phyloP scores from a whole-genome alignment of 2,113 vertebrate species.

The Phalacrocorax carbo region DNA sequence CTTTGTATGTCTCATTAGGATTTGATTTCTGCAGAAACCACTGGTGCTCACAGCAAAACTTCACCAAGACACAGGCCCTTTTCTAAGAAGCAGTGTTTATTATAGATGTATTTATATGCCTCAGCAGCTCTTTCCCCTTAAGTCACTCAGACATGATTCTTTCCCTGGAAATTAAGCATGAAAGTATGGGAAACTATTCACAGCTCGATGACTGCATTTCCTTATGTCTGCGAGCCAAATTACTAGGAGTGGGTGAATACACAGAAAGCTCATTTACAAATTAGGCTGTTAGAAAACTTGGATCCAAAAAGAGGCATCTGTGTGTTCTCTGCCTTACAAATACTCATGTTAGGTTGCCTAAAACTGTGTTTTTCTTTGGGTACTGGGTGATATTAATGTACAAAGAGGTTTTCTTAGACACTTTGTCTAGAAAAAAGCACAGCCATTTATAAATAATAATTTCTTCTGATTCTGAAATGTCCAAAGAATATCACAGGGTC shows the following conservation, averaged over 20 bases:
- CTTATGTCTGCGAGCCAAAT: constrained; percentile 5
- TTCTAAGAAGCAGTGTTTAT: background rate
- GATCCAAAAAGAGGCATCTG: background rate
- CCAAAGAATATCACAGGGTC: background rate
- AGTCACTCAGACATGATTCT: background rate
- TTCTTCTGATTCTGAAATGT: background rate
- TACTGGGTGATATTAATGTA: background rate
- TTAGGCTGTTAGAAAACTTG: constrained; percentile 27
- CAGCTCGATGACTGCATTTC: constrained; percentile 20
- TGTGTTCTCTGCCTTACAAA: background rate
- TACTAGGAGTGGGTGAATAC: constrained; percentile 9
- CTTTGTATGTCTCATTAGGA: background rate
- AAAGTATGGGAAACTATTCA: background rate
- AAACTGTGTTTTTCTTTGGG: background rate
- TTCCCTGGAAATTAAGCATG: background rate
- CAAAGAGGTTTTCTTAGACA: background rate
- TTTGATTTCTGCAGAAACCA: background rate
- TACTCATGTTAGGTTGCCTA: background rate
- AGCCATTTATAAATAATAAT: background rate
- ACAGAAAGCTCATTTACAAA: constrained; percentile 48
- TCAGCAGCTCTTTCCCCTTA: background rate
- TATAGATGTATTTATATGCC: background rate
- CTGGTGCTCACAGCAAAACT: background rate
- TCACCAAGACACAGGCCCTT: rapidly evolving
- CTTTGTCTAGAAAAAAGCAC: background rate